Conservation (phyloP, 1,140 invertebrate genomes). For the Amphibalanus amphitrite region DNA sequence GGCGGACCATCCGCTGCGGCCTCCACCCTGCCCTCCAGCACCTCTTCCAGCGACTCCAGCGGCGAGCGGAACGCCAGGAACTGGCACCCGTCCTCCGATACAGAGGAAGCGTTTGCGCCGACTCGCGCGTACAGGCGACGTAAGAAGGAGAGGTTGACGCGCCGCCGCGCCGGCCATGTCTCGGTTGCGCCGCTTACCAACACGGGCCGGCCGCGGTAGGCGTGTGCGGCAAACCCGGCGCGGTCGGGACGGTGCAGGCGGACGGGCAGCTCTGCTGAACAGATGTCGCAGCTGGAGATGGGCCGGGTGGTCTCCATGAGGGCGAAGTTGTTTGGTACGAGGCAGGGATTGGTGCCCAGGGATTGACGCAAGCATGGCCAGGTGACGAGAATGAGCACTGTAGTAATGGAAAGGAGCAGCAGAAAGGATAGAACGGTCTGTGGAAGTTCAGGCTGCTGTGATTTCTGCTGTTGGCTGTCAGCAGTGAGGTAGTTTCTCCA, state of each 20-base stretch:
- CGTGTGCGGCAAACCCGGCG: slow-evolving; percentile 41
- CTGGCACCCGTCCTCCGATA: slow-evolving; percentile 27
- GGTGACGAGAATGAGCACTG: too few relatives aligned
- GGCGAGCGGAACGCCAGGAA: slow-evolving; percentile 35
- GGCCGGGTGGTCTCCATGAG: slow-evolving; percentile 69
- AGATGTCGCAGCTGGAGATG: slow-evolving; percentile 59
- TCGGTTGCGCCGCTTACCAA: slow-evolving; percentile 53
- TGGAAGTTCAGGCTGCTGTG: too few relatives aligned
- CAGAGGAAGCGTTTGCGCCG: slow-evolving; percentile 15
- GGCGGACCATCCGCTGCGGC: slow-evolving; percentile 23
- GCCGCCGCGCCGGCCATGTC: slow-evolving; percentile 27
- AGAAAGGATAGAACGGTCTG: too few relatives aligned
- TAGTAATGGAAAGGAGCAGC: too few relatives aligned
- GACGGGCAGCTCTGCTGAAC: slow-evolving; percentile 34
- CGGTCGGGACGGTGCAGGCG: slow-evolving; percentile 44
- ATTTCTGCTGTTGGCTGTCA: too few relatives aligned
- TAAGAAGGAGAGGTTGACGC: slow-evolving; percentile 29
- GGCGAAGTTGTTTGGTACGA: slow-evolving; percentile 62
- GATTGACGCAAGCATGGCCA: too few relatives aligned
- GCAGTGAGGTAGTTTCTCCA: too few relatives aligned
- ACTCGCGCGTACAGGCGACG: slow-evolving; percentile 25
- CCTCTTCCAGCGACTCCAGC: slow-evolving; percentile 28
- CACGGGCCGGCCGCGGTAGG: slow-evolving; percentile 62
- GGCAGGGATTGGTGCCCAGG: slow-evolving; percentile 28
- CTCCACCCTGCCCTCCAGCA: slow-evolving; percentile 26